A percentile compares a stretch with the other conserved stretches of the same genome.
phyloP scores from a whole-genome alignment of 2,888 invertebrate species.

The Ferrisia virgata region DNA sequence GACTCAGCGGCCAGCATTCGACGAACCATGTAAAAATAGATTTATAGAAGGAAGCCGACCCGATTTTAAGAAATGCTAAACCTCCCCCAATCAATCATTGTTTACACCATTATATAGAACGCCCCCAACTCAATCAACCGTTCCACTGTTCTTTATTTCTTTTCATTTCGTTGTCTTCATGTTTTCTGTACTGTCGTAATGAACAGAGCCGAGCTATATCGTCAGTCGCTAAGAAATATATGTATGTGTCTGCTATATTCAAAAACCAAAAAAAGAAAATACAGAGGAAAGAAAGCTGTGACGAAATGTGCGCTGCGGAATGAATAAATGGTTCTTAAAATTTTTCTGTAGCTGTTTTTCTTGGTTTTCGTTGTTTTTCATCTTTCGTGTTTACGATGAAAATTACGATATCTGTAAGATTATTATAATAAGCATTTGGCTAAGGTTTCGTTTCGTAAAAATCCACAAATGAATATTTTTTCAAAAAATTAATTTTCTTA shows the following conservation, averaged over 20 bases:
- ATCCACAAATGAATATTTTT: background rate
- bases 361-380: background rate
- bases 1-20: conserved; percentile 37
- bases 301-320: background rate
- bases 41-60: conserved; percentile 33
- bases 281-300: background rate
- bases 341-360: background rate
- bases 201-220: background rate
- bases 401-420: background rate
- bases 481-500: background rate
- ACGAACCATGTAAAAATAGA: conserved; percentile 39
- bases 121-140: conserved; percentile 40
- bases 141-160: conserved; percentile 19
- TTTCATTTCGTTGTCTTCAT: conserved; percentile 23
- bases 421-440: background rate
- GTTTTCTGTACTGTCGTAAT: background rate
- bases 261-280: background rate
- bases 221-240: background rate
- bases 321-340: conserved; percentile 17
- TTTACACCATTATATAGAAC: conserved; percentile 2
- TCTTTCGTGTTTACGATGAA: background rate
- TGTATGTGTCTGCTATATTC: background rate
- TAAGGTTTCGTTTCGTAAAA: background rate
- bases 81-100: conserved; percentile 43
- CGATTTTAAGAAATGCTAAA: conserved; percentile 36